Evolutionary conservation across 2,888 invertebrate genomes (phyloP).

Genomic region (Tinea pellionella): DNA sequence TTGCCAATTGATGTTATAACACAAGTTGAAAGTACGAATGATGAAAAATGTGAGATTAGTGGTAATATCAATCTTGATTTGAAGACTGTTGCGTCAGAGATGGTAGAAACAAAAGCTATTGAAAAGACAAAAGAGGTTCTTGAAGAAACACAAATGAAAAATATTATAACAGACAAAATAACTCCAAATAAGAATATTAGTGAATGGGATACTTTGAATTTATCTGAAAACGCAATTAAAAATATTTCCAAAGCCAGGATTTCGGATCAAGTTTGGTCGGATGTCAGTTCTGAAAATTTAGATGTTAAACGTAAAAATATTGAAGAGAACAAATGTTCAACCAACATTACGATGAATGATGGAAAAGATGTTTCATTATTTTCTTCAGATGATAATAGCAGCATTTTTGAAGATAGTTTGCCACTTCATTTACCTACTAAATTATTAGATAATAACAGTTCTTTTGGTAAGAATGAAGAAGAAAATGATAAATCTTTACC

Average conservation of each 20-base stretch:
- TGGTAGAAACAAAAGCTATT: background rate
- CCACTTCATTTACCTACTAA: constrained; percentile 60
- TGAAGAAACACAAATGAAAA: background rate
- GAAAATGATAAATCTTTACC: constrained; percentile 20
- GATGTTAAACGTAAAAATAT: constrained; percentile 9
- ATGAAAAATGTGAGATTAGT: too few relatives aligned
- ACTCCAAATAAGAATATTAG: background rate
- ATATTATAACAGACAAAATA: background rate
- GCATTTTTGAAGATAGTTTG: constrained; percentile 71
- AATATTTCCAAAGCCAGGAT: constrained; percentile 37
- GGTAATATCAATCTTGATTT: background rate
- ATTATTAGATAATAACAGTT: constrained; percentile 31
- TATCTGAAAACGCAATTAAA: constrained; percentile 38
- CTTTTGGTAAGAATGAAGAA: constrained; percentile 32
- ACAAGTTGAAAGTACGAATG: too few relatives aligned
- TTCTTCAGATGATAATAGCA: constrained; percentile 55
- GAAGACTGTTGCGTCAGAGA: background rate
- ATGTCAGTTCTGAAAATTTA: constrained; percentile 15
- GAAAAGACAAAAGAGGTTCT: background rate
- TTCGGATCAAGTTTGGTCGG: constrained; percentile 34
- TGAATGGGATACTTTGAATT: constrained; percentile 49
- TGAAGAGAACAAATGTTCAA: background rate
- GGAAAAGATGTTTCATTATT: constrained; percentile 43
- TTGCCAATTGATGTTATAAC: background rate
- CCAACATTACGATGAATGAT: too few relatives aligned